phyloP scores from a whole-genome alignment of 2,888 invertebrate genomes.

The Lacanobia wlatinum region DNA sequence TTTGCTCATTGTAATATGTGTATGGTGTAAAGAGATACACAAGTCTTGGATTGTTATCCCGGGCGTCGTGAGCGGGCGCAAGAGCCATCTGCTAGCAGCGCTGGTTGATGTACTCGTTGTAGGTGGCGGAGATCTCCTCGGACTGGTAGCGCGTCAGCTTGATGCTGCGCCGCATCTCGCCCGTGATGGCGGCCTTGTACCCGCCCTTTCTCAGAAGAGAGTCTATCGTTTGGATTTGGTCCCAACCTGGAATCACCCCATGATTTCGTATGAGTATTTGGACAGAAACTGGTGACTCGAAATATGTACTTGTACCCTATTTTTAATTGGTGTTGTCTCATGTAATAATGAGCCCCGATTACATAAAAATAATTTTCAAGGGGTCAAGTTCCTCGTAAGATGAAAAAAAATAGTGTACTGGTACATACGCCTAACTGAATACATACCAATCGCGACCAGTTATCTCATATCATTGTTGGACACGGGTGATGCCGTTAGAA shows the following conservation, averaged over 20 bases:
- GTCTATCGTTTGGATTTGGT: conserved; percentile 99
- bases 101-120: conserved; percentile 95
- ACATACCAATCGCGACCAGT: conserved; percentile 45
- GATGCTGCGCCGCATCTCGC: conserved; percentile 96
- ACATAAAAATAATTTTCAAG: background rate
- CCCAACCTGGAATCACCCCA: conserved; percentile 95
- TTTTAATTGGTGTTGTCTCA: conserved; percentile 13
- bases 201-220: conserved; percentile 99
- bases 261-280: conserved; percentile 15
- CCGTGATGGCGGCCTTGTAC: conserved; percentile 97
- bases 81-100: conserved; percentile 94
- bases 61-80: conserved; percentile 68
- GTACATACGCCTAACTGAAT: conserved; percentile 39
- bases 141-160: conserved; percentile 99
- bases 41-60: conserved; percentile 60
- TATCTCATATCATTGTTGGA: conserved; percentile 27
- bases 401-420: conserved; percentile 41
- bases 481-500: conserved; percentile 37
- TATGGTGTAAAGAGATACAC: conserved; percentile 63
- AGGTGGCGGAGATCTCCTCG: conserved; percentile 97
- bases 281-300: background rate
- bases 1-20: conserved; percentile 61
- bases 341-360: background rate
- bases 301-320: conserved; percentile 43
- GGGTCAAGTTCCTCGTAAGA: background rate